phyloP scores from a whole-genome alignment of 2,113 vertebrate species.

The Plectropomus leopardus region DNA sequence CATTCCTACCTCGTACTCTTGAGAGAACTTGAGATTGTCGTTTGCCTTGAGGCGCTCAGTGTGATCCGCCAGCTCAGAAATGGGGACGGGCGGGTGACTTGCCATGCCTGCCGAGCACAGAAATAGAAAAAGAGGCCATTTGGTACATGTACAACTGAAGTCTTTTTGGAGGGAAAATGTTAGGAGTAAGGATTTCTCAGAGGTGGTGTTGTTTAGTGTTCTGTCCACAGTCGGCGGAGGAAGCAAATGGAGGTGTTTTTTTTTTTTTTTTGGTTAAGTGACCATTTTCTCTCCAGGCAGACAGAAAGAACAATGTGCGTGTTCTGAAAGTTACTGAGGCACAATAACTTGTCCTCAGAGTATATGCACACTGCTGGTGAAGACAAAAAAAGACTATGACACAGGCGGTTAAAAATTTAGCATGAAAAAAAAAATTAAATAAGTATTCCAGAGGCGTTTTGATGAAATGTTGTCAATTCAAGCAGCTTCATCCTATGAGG shows the following conservation, averaged over 20 bases:
- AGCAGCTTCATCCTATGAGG: constrained; percentile 70
- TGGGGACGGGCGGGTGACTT: constrained; percentile 94
- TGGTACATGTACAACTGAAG: constrained; percentile 39
- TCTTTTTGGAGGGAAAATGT: constrained; percentile 59
- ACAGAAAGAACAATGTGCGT: constrained; percentile 69
- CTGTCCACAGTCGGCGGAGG: constrained; percentile 57
- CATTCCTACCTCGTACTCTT: constrained; percentile 96
- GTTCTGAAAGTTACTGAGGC: constrained; percentile 85
- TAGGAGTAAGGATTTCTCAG: constrained; percentile 64
- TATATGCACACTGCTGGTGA: constrained; percentile 63
- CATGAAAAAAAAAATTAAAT: constrained; percentile 23
- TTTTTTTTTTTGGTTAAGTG: constrained; percentile 68
- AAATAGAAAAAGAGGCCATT: constrained; percentile 57
- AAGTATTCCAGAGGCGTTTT: constrained; percentile 46
- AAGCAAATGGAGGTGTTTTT: constrained; percentile 69
- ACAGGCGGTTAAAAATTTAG: constrained; percentile 68
- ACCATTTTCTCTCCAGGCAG: constrained; percentile 63
- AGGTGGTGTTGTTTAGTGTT: constrained; percentile 73
- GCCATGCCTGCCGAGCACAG: constrained; percentile 90
- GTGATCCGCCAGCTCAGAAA: constrained; percentile 95
- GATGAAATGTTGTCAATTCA: constrained; percentile 68
- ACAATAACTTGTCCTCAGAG: constrained; percentile 87
- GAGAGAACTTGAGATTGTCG: constrained; percentile 98
- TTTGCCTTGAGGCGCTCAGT: constrained; percentile 97
- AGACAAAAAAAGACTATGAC: constrained; percentile 60